These are phyloP conservation scores for Phataginus tricuspis DNA, from an alignment of 2,797 vertebrate genomes.

Conservation along the genomic window DNA sequence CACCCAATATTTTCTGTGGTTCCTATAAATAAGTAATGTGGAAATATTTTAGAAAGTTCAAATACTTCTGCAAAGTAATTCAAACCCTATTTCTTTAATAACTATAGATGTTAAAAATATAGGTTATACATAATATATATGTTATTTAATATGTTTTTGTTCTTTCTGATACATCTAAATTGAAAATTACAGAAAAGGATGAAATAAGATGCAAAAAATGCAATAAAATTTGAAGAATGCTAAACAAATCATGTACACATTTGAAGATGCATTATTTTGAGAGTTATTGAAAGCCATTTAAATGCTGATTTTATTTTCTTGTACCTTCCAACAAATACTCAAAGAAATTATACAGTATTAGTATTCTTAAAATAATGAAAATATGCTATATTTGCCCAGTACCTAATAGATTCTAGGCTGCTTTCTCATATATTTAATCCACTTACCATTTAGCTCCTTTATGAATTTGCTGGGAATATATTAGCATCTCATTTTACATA, in stretches of 20 bases:
- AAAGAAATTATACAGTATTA: neutral
- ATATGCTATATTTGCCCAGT: neutral
- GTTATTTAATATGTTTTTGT: neutral
- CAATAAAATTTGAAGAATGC: neutral
- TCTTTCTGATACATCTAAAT: neutral
- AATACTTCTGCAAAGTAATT: neutral
- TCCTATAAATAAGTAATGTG: neutral
- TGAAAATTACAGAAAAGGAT: neutral
- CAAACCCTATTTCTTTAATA: neutral
- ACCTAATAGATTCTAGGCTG: neutral
- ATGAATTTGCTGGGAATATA: neutral
- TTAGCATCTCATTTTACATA: neutral
- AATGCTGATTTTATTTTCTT: neutral
- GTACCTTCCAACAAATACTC: neutral
- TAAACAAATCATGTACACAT: neutral
- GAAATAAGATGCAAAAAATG: neutral
- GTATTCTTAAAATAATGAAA: neutral
- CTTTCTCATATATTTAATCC: neutral
- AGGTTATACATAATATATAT: neutral
- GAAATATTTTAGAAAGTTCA: slow-evolving; percentile 11
- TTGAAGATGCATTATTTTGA: neutral
- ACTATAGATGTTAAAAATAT: neutral
- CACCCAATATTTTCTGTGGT: neutral
- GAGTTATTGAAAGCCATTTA: neutral
- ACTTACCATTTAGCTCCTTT: neutral